Percentiles rank a stretch among this genome's conserved stretches.
Conservation (phyloP, 2,888 invertebrate genomes). For the Xylota sylvarum region DNA sequence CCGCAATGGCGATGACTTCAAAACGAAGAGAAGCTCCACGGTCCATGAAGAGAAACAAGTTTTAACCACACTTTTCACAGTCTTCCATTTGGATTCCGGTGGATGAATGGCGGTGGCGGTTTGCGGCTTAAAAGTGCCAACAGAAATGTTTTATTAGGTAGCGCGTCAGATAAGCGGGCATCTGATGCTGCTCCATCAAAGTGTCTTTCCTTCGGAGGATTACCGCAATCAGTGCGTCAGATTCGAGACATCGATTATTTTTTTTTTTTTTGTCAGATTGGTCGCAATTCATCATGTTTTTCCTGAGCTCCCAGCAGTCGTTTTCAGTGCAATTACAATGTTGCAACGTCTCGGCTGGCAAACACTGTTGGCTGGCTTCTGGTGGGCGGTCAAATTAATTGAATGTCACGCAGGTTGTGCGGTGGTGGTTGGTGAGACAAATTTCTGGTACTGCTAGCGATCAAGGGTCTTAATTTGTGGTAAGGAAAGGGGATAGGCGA, state of each 20-base stretch:
- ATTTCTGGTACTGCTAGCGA: conserved; percentile 1
- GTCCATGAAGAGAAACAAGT: conserved; percentile 38
- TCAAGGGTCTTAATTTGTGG: not conserved
- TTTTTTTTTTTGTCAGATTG: conserved; percentile 47
- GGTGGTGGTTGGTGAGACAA: conserved; percentile 2
- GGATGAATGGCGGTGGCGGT: conserved; percentile 51
- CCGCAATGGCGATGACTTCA: conserved; percentile 1
- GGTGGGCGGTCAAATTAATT: conserved; percentile 68
- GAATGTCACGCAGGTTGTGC: conserved; percentile 31
- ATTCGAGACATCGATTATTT: conserved; percentile 54
- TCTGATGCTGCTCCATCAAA: conserved; percentile 62
- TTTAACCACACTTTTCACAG: conserved; percentile 2
- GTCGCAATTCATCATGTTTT: conserved; percentile 66
- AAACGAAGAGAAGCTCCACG: conserved; percentile 10
- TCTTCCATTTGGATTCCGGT: conserved; percentile 58
- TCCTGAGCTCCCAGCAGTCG: not conserved
- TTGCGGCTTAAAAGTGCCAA: conserved; percentile 65
- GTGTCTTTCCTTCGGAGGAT: conserved; percentile 50
- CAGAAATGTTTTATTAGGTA: conserved; percentile 76
- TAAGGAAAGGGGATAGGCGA: not conserved
- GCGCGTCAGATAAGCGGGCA: conserved; percentile 70
- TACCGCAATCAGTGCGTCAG: conserved; percentile 33
- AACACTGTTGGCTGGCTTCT: conserved; percentile 16
- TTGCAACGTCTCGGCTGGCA: conserved; percentile 32
- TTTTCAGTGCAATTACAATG: conserved; percentile 42